phyloP scores from a whole-genome alignment of 1,140 invertebrate species.

The Phthorimaea operculella region DNA sequence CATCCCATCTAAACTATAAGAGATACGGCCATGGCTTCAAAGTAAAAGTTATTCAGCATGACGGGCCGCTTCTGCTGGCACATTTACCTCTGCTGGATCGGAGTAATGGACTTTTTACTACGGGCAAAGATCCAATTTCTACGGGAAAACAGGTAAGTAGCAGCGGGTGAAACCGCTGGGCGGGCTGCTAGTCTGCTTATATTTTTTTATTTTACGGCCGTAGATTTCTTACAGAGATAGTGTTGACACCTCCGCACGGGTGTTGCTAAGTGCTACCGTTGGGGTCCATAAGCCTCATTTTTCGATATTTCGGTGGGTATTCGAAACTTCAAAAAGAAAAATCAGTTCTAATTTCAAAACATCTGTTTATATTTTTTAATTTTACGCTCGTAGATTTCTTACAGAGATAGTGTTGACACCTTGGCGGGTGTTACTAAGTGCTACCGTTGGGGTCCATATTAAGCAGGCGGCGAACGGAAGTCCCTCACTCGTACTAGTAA shows the following conservation, averaged over 20 bases:
- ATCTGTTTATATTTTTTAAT: not conserved
- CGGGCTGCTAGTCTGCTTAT: no score
- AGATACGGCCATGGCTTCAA: no score
- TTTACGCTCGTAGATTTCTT: not conserved
- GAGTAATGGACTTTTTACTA: no score
- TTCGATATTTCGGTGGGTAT: no score
- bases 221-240: not conserved
- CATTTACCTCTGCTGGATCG: no score
- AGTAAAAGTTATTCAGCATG: no score
- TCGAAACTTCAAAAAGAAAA: not conserved
- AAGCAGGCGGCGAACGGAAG: not conserved
- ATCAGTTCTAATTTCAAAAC: not conserved
- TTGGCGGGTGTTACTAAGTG: not conserved
- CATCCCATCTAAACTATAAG: no score
- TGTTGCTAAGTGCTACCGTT: not conserved
- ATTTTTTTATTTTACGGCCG: not conserved
- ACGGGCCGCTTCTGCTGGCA: no score
- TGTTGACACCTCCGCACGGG: not conserved
- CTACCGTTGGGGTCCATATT: slow-evolving; percentile 2
- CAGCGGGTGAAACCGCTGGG: no score
- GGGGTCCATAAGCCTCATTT: slow-evolving; percentile 1
- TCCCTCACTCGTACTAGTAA: not conserved
- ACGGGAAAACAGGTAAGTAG: no score
- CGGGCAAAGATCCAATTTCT: no score
- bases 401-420: slow-evolving; percentile 1